Percentiles rank a stretch among this genome's conserved stretches.
Evolutionary conservation across 2,888 invertebrate genomes (phyloP).

Genomic region (Agriopis leucophaearia): DNA sequence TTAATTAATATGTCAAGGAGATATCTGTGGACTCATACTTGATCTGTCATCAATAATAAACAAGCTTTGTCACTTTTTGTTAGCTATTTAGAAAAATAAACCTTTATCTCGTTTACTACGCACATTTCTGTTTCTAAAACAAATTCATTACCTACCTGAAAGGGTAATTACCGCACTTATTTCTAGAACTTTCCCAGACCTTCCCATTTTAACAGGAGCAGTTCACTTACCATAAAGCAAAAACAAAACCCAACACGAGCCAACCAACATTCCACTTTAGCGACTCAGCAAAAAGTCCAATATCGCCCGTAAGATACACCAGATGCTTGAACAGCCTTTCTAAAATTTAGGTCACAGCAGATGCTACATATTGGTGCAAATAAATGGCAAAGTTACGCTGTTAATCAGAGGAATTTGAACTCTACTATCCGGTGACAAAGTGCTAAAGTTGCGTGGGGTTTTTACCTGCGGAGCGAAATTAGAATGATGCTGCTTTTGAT

Average conservation of each 20-base stretch:
- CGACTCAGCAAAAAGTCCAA: constrained; percentile 36
- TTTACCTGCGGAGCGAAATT: constrained; percentile 24
- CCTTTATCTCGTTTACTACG: neutral
- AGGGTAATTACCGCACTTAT: neutral
- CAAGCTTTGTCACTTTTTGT: no score
- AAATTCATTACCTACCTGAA: neutral
- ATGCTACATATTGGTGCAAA: constrained; percentile 49
- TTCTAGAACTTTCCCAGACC: constrained; percentile 14
- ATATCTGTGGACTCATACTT: no score
- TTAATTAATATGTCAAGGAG: no score
- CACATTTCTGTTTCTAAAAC: neutral
- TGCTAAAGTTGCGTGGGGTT: constrained; percentile 22
- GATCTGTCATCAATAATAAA: no score
- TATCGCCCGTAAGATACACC: constrained; percentile 35
- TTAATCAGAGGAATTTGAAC: constrained; percentile 37
- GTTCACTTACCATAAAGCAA: constrained; percentile 40
- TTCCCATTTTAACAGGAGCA: constrained; percentile 34
- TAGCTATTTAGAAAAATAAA: neutral
- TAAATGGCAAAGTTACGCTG: constrained; percentile 37
- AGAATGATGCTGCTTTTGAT: constrained; percentile 37
- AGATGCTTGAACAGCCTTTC: constrained; percentile 51
- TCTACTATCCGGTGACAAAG: constrained; percentile 32
- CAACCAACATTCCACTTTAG: constrained; percentile 42
- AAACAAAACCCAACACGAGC: constrained; percentile 36
- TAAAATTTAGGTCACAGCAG: constrained; percentile 58